Base-by-base conservation (phyloP, 2,888 invertebrate species). In the Acanthoscelides obtectus region DNA sequence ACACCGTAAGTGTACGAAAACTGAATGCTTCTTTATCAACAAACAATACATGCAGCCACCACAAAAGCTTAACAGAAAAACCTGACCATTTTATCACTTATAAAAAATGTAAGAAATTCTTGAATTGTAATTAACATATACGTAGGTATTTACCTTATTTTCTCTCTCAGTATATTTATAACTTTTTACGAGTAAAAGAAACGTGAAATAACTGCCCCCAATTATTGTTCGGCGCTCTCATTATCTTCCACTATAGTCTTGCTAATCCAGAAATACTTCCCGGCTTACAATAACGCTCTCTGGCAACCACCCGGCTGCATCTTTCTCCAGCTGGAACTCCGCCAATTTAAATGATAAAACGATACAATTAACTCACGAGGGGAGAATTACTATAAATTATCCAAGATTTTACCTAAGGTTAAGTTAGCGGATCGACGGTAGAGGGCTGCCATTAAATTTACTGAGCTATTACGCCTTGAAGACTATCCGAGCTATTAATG, bases 281-380 rank as follows among this genome's bases (percentile, higher is more conserved):
- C 20, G 12, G 66, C 8, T 66, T 22, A 20, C 66, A 45, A 45
- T 66, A 21, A 66, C 22, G 22, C 8, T 66, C 20, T 66, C 20
- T 66, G 20, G 66, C 66, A 19, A 22, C 66, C 66, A 22, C 8
- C 66, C 17, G 45, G 45, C 1, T 45, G 45, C 45, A 20, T 66
- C 66, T 66, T 22, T 66, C 20, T 66, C 66, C 22, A 6, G 69
- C 74, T 79, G 81, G 81, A 84, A 84, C 83, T 83, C 84, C 81
- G 81, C 84, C 83, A 84, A 84, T 84, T 84, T 83, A 82, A 83
- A 84, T 84, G 84, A 84, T 84, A 84, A 83, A 84, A 84, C 80
- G 84, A 81, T 81, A 83, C 83, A 83, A 84, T 84, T 84, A 84
- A 84, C 82, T 83, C 81, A 80, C 81, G 73, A 77, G 81, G 81